A percentile compares a stretch with the other conserved stretches of the same genome.
Conservation (phyloP, 2,113 vertebrate species). For the Rhineura floridana region DNA sequence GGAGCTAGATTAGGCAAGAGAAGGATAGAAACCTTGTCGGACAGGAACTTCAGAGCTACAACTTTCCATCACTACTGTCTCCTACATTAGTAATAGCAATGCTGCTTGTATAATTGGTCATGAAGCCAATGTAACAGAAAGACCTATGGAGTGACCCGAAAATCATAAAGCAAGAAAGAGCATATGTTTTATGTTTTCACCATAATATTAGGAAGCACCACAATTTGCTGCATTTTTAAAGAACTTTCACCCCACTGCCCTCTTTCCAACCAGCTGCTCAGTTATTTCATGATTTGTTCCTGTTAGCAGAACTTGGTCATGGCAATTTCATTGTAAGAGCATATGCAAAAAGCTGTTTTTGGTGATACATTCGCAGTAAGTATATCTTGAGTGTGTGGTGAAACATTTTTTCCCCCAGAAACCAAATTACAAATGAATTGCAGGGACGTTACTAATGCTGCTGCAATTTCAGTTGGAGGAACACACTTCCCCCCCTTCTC, state of each 20-base stretch:
- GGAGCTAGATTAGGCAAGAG: background rate
- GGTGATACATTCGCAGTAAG: background rate
- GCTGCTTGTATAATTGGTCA: slow-evolving; percentile 22
- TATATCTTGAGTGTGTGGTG: no score
- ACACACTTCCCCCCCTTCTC: no score
- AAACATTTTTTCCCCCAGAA: background rate
- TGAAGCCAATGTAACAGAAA: slow-evolving; percentile 2
- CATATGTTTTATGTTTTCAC: background rate
- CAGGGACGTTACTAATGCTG: background rate
- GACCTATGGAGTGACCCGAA: background rate
- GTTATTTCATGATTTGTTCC: background rate
- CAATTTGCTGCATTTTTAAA: background rate
- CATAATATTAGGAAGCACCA: background rate
- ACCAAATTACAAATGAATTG: background rate
- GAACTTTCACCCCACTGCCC: accelerated
- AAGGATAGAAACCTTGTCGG: background rate
- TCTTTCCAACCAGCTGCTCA: slow-evolving; percentile 3
- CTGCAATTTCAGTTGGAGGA: background rate
- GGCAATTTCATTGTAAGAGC: background rate
- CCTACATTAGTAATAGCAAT: background rate
- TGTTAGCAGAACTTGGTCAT: background rate
- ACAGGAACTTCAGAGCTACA: slow-evolving; percentile 8
- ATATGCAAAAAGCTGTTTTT: background rate
- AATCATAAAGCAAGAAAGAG: background rate
- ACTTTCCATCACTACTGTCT: slow-evolving; percentile 1